phyloP scores from a whole-genome alignment of 2,888 invertebrate genomes.

The Germaria angustata region DNA sequence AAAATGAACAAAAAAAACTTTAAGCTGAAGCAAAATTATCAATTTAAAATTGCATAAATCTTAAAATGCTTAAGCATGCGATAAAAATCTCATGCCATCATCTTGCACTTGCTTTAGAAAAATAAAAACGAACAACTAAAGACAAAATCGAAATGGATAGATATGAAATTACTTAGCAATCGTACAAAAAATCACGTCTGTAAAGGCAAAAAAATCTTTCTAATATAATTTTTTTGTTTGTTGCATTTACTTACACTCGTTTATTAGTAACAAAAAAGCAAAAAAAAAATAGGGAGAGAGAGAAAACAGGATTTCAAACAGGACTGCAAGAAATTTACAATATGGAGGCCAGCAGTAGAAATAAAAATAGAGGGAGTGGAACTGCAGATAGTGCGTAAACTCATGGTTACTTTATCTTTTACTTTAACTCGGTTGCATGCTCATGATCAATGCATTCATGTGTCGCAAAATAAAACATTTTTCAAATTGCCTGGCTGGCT shows the following conservation, averaged over 20 bases:
- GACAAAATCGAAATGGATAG: constrained; percentile 54
- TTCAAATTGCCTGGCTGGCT: constrained; percentile 49
- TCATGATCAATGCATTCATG: constrained; percentile 66
- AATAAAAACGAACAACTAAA: background rate
- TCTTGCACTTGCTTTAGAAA: constrained; percentile 7
- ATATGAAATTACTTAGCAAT: constrained; percentile 65
- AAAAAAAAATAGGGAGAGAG: background rate
- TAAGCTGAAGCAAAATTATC: constrained; percentile 56
- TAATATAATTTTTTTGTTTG: background rate
- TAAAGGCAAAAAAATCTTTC: constrained; percentile 46
- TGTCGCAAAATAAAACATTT: constrained; percentile 66
- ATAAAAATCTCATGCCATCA: constrained; percentile 50
- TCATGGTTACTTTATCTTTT: constrained; percentile 10
- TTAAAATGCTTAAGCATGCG: constrained; percentile 55
- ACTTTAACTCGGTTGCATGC: constrained; percentile 57
- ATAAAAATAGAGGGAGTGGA: constrained; percentile 28
- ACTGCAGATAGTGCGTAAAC: constrained; percentile 23
- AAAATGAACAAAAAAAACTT: background rate
- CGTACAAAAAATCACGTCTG: constrained; percentile 67
- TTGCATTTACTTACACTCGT: background rate
- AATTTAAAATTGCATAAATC: constrained; percentile 65
- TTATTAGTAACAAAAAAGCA: background rate
- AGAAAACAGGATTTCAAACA: constrained; percentile 49
- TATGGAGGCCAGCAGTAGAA: background rate
- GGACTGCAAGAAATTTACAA: background rate